These are phyloP conservation scores for Lasioglossum baleicum DNA, from an alignment of 1,140 invertebrate species.

Conservation along the genomic window DNA sequence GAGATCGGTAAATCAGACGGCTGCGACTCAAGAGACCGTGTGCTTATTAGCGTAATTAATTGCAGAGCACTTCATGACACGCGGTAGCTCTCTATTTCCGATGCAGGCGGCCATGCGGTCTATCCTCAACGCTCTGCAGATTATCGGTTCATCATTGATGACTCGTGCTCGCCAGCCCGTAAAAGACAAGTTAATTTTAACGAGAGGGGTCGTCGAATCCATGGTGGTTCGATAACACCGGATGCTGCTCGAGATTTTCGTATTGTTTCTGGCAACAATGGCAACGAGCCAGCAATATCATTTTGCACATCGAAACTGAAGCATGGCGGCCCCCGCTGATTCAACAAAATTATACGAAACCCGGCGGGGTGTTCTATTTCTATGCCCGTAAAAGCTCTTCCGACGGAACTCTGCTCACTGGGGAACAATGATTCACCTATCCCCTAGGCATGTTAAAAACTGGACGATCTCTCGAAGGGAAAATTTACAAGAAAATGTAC, in stretches of 20 bases:
- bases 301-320: conserved; percentile 10
- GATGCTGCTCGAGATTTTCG: neutral
- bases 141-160: conserved; percentile 22
- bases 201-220: conserved; percentile 10
- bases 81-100: conserved; percentile 59
- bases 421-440: neutral
- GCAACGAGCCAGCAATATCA: neutral
- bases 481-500: too few relatives aligned
- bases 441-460: neutral
- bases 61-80: conserved; percentile 42
- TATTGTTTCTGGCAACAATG: conserved; percentile 14
- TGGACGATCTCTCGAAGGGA: too few relatives aligned
- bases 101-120: conserved; percentile 36
- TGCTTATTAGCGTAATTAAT: conserved; percentile 55
- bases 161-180: conserved; percentile 9
- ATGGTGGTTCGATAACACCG: neutral
- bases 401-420: too few relatives aligned
- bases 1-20: conserved; percentile 37
- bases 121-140: conserved; percentile 56
- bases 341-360: neutral
- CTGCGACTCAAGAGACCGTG: neutral
- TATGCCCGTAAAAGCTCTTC: neutral
- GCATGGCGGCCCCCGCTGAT: neutral
- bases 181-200: conserved; percentile 30
- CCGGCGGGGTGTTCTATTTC: conserved; percentile 17